phyloP scores from a whole-genome alignment of 2,113 vertebrate species.

The Oryzias melastigma region DNA sequence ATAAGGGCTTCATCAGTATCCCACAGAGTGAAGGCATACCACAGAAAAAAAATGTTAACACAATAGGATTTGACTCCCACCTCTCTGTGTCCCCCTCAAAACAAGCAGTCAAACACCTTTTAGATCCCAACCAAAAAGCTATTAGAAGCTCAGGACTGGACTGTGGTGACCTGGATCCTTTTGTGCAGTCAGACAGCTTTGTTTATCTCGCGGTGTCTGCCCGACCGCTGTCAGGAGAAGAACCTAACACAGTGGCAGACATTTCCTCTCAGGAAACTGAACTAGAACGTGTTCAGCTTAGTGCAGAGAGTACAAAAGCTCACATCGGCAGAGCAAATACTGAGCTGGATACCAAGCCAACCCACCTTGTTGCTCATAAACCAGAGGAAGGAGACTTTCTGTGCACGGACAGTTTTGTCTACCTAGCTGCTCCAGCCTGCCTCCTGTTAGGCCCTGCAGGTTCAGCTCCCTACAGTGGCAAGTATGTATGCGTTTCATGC shows the following conservation, averaged over 20 bases:
- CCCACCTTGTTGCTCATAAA: conserved; percentile 44
- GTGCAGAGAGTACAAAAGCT: conserved; percentile 10
- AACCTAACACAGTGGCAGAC: conserved; percentile 18
- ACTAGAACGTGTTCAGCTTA: conserved; percentile 7
- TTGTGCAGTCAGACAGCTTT: conserved; percentile 78
- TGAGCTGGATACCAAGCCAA: conserved; percentile 25
- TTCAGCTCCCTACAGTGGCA: conserved; percentile 64
- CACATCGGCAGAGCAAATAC: conserved; percentile 14
- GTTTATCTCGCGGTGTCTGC: conserved; percentile 79
- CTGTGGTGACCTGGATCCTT: conserved; percentile 75
- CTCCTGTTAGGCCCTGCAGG: conserved; percentile 71
- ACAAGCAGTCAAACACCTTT: conserved; percentile 50
- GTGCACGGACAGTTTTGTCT: conserved; percentile 81
- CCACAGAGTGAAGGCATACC: conserved; percentile 23
- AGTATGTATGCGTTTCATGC: conserved; percentile 39
- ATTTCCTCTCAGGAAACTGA: conserved; percentile 9
- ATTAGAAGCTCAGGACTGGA: conserved; percentile 65
- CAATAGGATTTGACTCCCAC: conserved; percentile 58
- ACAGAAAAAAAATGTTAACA: conserved; percentile 53
- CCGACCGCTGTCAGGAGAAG: conserved; percentile 42
- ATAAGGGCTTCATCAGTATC: neutral
- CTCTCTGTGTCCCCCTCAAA: conserved; percentile 71
- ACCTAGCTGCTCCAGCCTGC: conserved; percentile 79
- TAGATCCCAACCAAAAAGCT: conserved; percentile 62
- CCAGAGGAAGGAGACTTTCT: conserved; percentile 79